A percentile compares a stretch with the other conserved stretches of the same genome.
These are phyloP conservation scores for Drosophila pseudoobscura DNA, from an alignment of 1,140 invertebrate species.

Conservation along the genomic window DNA sequence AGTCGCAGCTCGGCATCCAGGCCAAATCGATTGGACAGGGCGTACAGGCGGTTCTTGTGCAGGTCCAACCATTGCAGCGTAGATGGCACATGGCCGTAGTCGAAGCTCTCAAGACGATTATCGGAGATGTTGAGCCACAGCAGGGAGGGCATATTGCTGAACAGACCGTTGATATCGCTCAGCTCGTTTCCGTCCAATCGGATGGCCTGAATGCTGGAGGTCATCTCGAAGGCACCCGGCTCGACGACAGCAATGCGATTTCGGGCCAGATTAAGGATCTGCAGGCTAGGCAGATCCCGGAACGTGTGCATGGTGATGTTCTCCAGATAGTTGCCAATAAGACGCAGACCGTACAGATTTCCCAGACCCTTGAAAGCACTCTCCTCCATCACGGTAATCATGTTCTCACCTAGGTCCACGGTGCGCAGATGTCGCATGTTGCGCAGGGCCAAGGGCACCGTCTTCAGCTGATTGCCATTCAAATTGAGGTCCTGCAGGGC, in stretches of 20 bases:
- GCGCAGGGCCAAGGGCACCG: slow-evolving; percentile 90
- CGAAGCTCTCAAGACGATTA: slow-evolving; percentile 95
- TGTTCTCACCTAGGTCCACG: slow-evolving; percentile 93
- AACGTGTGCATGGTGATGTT: slow-evolving; percentile 93
- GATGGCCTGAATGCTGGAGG: slow-evolving; percentile 92
- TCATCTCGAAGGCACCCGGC: slow-evolving; percentile 91
- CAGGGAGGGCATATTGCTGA: slow-evolving; percentile 91
- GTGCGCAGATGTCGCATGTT: slow-evolving; percentile 90
- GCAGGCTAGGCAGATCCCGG: slow-evolving; percentile 90
- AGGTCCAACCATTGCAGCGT: slow-evolving; percentile 95
- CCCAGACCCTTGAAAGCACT: slow-evolving; percentile 92
- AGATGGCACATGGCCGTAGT: slow-evolving; percentile 92
- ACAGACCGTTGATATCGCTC: slow-evolving; percentile 92
- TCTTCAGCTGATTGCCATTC: slow-evolving; percentile 91
- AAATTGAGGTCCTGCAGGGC: slow-evolving; percentile 94
- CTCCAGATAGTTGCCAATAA: slow-evolving; percentile 94
- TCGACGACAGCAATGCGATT: slow-evolving; percentile 93
- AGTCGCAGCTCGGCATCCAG: slow-evolving; percentile 88
- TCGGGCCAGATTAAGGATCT: slow-evolving; percentile 94
- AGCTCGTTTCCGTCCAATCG: slow-evolving; percentile 93
- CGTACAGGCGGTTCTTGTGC: slow-evolving; percentile 93
- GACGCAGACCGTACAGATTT: slow-evolving; percentile 90
- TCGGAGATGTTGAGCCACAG: slow-evolving; percentile 96
- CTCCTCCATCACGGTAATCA: slow-evolving; percentile 89
- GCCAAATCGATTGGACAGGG: slow-evolving; percentile 91